phyloP scores from a whole-genome alignment of 2,888 invertebrate species.

The Eucera pruinosa region DNA sequence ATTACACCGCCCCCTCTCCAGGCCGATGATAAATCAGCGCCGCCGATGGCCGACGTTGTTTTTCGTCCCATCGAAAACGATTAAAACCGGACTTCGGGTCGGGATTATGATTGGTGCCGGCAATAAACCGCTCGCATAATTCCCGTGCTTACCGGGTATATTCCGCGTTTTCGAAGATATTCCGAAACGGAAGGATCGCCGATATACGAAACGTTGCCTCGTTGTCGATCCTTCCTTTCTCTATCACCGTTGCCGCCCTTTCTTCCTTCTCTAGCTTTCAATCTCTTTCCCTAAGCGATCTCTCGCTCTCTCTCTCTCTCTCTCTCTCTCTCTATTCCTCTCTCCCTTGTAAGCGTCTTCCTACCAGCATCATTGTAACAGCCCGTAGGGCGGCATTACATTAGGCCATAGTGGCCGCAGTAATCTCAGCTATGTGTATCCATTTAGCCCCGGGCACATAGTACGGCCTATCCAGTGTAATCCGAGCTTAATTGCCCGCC shows the following conservation, averaged over 20 bases:
- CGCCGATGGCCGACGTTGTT: constrained; percentile 48
- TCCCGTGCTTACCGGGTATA: constrained; percentile 64
- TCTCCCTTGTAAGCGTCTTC: constrained; percentile 66
- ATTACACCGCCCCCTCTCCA: constrained; percentile 37
- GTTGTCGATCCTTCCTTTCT: not conserved
- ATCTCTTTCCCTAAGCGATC: not conserved
- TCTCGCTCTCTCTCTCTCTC: constrained; percentile 5
- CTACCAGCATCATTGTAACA: constrained; percentile 72
- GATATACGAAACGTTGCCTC: constrained; percentile 2
- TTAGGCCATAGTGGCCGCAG: constrained; percentile 77
- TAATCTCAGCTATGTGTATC: constrained; percentile 83
- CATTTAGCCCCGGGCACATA: constrained; percentile 79
- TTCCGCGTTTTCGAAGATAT: constrained; percentile 58
- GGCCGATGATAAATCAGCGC: constrained; percentile 43
- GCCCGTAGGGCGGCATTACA: constrained; percentile 75
- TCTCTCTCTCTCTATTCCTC: constrained; percentile 5
- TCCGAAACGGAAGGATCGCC: not conserved
- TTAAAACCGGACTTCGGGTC: constrained; percentile 57
- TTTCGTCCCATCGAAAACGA: constrained; percentile 67
- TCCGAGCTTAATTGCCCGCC: constrained; percentile 80
- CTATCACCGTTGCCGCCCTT: not conserved
- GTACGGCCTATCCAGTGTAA: constrained; percentile 77
- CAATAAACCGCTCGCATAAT: constrained; percentile 75
- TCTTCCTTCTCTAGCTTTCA: not conserved
- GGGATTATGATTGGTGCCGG: constrained; percentile 53